Conservation (phyloP, 2,797 vertebrate species). For the Microctenopoma stevenorrisi region DNA sequence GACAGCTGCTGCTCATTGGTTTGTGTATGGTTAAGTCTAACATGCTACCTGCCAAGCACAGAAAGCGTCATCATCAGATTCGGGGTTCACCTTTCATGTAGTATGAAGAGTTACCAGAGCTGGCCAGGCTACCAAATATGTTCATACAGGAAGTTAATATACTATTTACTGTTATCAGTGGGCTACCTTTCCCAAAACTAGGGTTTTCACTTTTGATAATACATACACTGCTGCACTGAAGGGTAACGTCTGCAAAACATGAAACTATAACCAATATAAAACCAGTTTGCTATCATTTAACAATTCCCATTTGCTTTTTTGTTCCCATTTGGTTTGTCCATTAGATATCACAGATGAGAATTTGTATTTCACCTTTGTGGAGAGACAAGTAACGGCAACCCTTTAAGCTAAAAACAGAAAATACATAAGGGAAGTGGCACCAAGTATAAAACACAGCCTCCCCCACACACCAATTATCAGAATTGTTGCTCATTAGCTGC, state of each 20-base stretch:
- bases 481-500: neutral
- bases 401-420: constrained; percentile 2
- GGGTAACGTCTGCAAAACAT: neutral
- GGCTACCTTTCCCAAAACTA: neutral
- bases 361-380: constrained; percentile 10
- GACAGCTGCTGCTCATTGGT: neutral
- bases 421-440: neutral
- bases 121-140: neutral
- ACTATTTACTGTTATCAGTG: neutral
- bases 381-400: neutral
- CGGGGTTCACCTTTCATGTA: too few species aligned
- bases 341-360: neutral
- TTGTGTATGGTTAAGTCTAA: neutral
- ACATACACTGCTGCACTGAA: neutral
- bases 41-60: neutral
- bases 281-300: neutral
- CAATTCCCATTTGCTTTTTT: neutral
- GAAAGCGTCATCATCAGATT: neutral
- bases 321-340: neutral
- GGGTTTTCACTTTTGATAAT: neutral
- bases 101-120: too few species aligned
- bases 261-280: neutral
- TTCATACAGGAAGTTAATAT: neutral
- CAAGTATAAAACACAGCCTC: neutral
- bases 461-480: neutral